Evolutionary conservation across 2,888 invertebrate genomes (phyloP).

Genomic region (Atrina japonica): DNA sequence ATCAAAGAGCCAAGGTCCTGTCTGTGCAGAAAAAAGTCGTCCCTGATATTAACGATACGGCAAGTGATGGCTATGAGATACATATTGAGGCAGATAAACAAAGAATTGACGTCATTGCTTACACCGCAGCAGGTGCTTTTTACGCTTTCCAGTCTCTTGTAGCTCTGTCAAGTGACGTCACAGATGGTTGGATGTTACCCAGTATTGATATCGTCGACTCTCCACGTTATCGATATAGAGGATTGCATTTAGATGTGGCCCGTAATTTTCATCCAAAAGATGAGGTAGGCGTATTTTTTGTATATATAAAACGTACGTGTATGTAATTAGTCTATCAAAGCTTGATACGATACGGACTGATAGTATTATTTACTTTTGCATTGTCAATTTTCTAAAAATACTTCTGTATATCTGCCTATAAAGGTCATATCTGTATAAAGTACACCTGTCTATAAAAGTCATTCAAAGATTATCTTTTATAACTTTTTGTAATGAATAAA

Average conservation of each 20-base stretch:
- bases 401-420: no score
- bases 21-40: not conserved
- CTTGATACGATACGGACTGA: no score
- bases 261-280: slow-evolving; percentile 73
- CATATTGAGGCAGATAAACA: not conserved
- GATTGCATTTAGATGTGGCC: slow-evolving; percentile 62
- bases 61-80: not conserved
- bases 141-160: slow-evolving; percentile 67
- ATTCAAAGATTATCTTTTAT: no score
- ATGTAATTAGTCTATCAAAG: no score
- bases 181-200: slow-evolving; percentile 1
- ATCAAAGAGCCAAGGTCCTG: not conserved
- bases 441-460: no score
- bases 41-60: not conserved
- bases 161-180: slow-evolving; percentile 42
- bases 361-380: no score
- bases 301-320: no score
- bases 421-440: no score
- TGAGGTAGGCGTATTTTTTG: slow-evolving; percentile 16
- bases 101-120: slow-evolving; percentile 56
- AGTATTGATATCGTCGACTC: slow-evolving; percentile 46
- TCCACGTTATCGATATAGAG: slow-evolving; percentile 64
- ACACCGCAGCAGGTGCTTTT: slow-evolving; percentile 59
- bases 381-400: no score
- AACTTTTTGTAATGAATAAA: no score